Evolutionary conservation across 2,797 vertebrate genomes (phyloP).

Genomic region (Chiloscyllium punctatum): DNA sequence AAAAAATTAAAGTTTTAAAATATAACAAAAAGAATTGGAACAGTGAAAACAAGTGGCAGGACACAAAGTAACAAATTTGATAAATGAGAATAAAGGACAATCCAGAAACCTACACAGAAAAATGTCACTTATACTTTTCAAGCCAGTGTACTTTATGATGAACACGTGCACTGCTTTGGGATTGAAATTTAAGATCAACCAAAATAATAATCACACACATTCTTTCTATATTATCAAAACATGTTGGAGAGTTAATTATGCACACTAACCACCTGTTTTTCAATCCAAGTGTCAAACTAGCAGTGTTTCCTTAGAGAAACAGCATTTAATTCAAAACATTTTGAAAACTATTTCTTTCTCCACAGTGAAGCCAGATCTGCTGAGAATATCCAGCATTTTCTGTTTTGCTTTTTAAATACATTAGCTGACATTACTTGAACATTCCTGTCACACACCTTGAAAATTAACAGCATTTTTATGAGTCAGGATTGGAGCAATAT

Average conservation of each 20-base stretch:
- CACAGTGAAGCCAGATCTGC: background rate
- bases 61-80: too few relatives aligned
- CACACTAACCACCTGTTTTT: background rate
- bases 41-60: background rate
- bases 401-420: background rate
- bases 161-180: background rate
- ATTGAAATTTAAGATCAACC: background rate
- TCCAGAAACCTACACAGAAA: too few relatives aligned
- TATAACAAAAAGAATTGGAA: background rate
- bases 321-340: background rate
- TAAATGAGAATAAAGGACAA: too few relatives aligned
- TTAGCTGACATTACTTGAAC: background rate
- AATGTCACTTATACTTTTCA: background rate
- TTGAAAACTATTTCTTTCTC: background rate
- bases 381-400: background rate
- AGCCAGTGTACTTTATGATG: background rate
- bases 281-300: background rate
- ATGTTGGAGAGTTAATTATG: background rate
- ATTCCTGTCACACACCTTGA: background rate
- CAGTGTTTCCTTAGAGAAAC: background rate
- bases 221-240: background rate
- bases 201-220: slow-evolving; percentile 14
- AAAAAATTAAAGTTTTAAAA: background rate
- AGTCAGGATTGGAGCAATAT: background rate
- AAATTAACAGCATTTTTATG: background rate